phyloP scores from a whole-genome alignment of 2,113 vertebrate genomes.

The Trinectes maculatus region DNA sequence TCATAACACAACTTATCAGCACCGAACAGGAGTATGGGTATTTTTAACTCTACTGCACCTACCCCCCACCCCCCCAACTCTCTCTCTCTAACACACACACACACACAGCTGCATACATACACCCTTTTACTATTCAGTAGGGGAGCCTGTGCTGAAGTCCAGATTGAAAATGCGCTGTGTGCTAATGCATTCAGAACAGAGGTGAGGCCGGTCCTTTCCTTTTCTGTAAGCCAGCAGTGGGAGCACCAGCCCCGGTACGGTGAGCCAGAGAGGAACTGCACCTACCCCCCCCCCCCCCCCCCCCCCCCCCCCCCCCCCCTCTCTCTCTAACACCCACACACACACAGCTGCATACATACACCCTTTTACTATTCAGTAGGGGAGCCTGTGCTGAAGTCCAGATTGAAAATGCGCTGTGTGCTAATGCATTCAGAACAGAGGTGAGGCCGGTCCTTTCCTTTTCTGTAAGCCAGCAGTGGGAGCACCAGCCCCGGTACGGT shows the following conservation, averaged over 20 bases:
- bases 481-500: conserved; percentile 60
- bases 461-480: conserved; percentile 66
- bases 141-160: conserved; percentile 63
- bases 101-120: conserved; percentile 41
- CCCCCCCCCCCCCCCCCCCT: no score
- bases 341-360: conserved; percentile 44
- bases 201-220: conserved; percentile 68
- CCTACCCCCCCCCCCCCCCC: no score
- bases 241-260: conserved; percentile 62
- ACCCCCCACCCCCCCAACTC: conserved; percentile 18
- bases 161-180: conserved; percentile 75
- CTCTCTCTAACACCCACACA: conserved; percentile 31
- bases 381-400: conserved; percentile 63
- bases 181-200: conserved; percentile 78
- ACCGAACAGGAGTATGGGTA: conserved; percentile 58
- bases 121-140: conserved; percentile 64
- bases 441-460: conserved; percentile 67
- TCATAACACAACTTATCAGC: conserved; percentile 66
- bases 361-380: conserved; percentile 64
- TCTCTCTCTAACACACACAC: conserved; percentile 22
- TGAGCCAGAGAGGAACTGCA: conserved; percentile 59
- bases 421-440: conserved; percentile 77
- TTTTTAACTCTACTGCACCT: conserved; percentile 61
- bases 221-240: conserved; percentile 65
- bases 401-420: conserved; percentile 75